Evolutionary conservation across 2,888 invertebrate species (phyloP), one percentile per base, ranked within the genome.

Genomic region (Tiliacea citrago): DNA sequence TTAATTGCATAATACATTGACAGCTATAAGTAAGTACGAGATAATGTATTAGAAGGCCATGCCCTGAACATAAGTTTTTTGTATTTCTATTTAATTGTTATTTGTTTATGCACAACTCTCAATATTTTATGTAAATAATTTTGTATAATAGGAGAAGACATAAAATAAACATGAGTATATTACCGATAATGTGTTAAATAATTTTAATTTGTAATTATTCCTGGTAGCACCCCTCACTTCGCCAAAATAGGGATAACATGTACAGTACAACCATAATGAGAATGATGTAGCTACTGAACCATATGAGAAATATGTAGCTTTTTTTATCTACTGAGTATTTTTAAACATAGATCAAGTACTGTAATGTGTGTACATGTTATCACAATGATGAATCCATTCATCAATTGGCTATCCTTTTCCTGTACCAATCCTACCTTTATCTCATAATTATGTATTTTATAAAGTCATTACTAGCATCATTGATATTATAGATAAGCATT

Each of bases 101-200:
- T 96, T 96, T 96, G 96, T 96, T 96, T 96, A 96, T 96, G 96
- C 96, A 96, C 96, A 96, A 96, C 95, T 96, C 95, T 96, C 96
- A 95, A 96, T 96, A 96, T 96, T 96, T 95, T 96, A 96, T 96
- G 96, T 96, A 96, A 95, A 96, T 96, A 96, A 92, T 96, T 96
- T 96, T 96, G 96, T 96, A 96, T 96, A 93, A 96, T 96, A 96
- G 96, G 94, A 95, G 94, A 94, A 96, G 93, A 93, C 95, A 93
- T 96, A 96, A 93, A 97, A 97, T 95, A 97, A 97, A 96, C 93
- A 95, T 93, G 96, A 96, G 97, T 96, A 96, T 96, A 96, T 96
- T 96, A 96, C 96, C 94, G 95, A 96, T 93, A 87, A 93, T 94
- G 96, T 96, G 95, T 96, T 94, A 94, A 94, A 95, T 96, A 95